Base-by-base conservation (phyloP, 2,888 invertebrate genomes). In the Chromoteleia sp. region DNA sequence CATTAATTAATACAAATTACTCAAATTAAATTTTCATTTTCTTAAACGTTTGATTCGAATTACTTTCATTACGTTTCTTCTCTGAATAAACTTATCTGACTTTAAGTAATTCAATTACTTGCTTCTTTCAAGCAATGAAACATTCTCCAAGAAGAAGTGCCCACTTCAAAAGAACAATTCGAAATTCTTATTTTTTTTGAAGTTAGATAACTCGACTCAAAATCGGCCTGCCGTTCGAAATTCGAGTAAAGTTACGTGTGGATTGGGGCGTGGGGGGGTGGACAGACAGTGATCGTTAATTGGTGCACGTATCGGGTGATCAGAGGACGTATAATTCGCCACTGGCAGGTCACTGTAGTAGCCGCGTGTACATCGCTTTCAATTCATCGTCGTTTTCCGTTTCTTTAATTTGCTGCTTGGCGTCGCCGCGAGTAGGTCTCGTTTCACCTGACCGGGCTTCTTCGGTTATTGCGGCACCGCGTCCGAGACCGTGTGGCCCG, bases 401-500 rank as follows among this genome's bases (percentile, higher is more conserved):
- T 25, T 54, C 6, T 15, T 15, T 7, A 19, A 10, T 17, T 10
- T 19, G 54, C 54, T 14, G 14, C 8, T 1, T 5, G 1, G 19
- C 6, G 56, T 17, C 21, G 36, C 39, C 15, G 33, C 21, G 36
- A 39, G 7, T 0, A 21, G 14, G 12, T 25, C 21, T 48, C 48
- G 21, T 2, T 48, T 8, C 56, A 56, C 39, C 56, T 36, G 39
- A 30, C 36, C 15, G 15, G 12, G 1, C 8, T 12, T 12, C 41
- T 33, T 41, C 36, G 63, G 75, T 87, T 89, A 90, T 87, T 90
- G 89, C 59, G 89, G 89, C 82, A 90, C 87, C 43, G 88, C 83
- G 82, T 91, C 91, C 70, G 89, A 84, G 12, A 89, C 88, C 83
- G 90, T 86, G 73, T 89, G 90, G 70, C 88, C 90, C 56, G 88